Percentiles rank a stretch among this genome's conserved stretches.
Conservation (phyloP, 2,888 invertebrate genomes). For the Proisotoma minuta region DNA sequence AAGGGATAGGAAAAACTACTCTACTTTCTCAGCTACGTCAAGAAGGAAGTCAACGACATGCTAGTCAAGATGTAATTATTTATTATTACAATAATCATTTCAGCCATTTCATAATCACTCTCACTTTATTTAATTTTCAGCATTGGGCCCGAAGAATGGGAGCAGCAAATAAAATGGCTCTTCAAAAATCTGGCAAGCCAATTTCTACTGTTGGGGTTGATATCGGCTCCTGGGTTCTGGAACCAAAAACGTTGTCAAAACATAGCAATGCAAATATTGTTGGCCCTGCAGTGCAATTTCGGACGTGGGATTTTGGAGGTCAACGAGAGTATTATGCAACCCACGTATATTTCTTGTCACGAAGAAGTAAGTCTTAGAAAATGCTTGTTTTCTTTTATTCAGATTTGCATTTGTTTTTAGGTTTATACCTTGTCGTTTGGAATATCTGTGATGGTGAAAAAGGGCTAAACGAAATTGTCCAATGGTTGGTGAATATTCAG, state of each 20-base stretch:
- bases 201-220: slow-evolving; percentile 97
- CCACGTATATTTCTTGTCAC: slow-evolving; percentile 96
- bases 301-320: slow-evolving; percentile 99
- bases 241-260: slow-evolving; percentile 73
- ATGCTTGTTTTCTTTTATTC: too few species aligned
- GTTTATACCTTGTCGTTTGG: slow-evolving; percentile 90
- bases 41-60: slow-evolving; percentile 59
- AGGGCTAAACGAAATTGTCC: slow-evolving; percentile 82
- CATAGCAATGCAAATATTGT: slow-evolving; percentile 59
- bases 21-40: slow-evolving; percentile 79
- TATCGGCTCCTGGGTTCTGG: slow-evolving; percentile 90
- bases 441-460: slow-evolving; percentile 83
- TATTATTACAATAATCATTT: too few species aligned
- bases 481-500: slow-evolving; percentile 95
- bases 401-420: slow-evolving; percentile 25
- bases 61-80: slow-evolving; percentile 41
- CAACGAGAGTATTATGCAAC: slow-evolving; percentile 98
- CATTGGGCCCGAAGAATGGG: slow-evolving; percentile 96
- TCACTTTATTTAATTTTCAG: slow-evolving; percentile 55
- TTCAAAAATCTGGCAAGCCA: slow-evolving; percentile 66
- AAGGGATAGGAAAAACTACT: slow-evolving; percentile 79
- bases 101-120: background rate
- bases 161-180: slow-evolving; percentile 49
- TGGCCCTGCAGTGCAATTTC: slow-evolving; percentile 80
- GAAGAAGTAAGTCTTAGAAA: slow-evolving; percentile 72